Conservation (phyloP, 2,888 invertebrate species). For the Campoplex nolae region DNA sequence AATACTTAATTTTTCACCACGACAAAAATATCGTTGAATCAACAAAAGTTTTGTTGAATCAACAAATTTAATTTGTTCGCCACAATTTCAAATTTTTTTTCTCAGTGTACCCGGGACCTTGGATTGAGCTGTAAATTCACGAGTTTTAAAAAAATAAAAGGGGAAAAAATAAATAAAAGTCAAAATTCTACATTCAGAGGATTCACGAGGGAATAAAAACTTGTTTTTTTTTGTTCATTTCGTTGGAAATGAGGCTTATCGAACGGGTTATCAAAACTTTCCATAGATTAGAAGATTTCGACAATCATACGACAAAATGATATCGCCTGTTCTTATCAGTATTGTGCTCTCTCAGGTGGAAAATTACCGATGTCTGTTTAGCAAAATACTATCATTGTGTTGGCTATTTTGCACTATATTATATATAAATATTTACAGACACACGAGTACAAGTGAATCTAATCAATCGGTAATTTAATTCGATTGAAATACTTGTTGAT, state of each 20-base stretch:
- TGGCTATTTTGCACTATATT: not conserved
- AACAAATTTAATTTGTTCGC: too few species aligned
- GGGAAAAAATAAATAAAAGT: not conserved
- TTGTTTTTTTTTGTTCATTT: conserved; percentile 32
- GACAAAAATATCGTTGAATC: too few species aligned
- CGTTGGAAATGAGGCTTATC: conserved; percentile 20
- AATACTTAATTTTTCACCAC: too few species aligned
- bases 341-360: conserved; percentile 37
- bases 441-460: not conserved
- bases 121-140: not conserved
- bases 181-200: not conserved
- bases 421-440: not conserved
- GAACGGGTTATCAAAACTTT: conserved; percentile 47
- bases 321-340: conserved; percentile 41
- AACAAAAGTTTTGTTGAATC: too few species aligned
- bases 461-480: not conserved
- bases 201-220: not conserved
- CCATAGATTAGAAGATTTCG: conserved; percentile 60
- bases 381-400: not conserved
- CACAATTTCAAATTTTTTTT: too few species aligned
- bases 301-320: conserved; percentile 33
- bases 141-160: not conserved
- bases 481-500: not conserved
- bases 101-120: not conserved
- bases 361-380: conserved; percentile 48